Conservation (phyloP, 2,113 vertebrate genomes). For the Vulpes vulpes region DNA sequence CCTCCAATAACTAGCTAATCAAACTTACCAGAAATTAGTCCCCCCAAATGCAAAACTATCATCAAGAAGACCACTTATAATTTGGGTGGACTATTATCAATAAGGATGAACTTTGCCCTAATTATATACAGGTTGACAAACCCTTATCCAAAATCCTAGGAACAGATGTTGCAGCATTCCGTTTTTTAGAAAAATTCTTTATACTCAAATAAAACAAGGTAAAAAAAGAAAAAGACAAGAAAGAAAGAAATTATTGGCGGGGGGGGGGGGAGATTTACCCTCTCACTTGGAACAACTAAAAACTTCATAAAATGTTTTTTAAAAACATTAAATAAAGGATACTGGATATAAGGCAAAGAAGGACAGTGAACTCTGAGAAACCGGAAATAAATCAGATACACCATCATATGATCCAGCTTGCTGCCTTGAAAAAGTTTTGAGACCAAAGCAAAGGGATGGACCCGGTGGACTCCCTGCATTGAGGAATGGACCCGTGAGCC, state of each 20-base stretch:
- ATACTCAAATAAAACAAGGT: neutral
- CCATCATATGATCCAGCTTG: neutral
- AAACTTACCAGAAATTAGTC: neutral
- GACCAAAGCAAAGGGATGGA: neutral
- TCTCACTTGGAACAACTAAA: neutral
- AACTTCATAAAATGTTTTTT: neutral
- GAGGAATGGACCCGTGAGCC: neutral
- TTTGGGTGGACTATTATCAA: neutral
- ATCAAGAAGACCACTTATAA: slow-evolving; percentile 4
- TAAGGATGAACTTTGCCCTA: neutral
- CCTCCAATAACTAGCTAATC: neutral
- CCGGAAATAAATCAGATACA: neutral
- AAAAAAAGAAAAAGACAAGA: neutral
- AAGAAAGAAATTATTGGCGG: neutral
- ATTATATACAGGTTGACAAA: neutral
- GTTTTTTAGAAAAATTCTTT: neutral
- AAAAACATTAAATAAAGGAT: neutral
- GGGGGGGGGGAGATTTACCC: neutral
- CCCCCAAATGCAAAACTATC: neutral
- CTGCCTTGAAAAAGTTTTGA: neutral
- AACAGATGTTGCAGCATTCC: neutral
- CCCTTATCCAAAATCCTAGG: neutral
- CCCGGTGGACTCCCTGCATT: neutral
- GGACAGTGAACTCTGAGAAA: neutral
- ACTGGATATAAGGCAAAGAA: neutral